These are phyloP conservation scores for Galbula dea DNA, from an alignment of 2,113 vertebrate genomes.

Conservation along the genomic window DNA sequence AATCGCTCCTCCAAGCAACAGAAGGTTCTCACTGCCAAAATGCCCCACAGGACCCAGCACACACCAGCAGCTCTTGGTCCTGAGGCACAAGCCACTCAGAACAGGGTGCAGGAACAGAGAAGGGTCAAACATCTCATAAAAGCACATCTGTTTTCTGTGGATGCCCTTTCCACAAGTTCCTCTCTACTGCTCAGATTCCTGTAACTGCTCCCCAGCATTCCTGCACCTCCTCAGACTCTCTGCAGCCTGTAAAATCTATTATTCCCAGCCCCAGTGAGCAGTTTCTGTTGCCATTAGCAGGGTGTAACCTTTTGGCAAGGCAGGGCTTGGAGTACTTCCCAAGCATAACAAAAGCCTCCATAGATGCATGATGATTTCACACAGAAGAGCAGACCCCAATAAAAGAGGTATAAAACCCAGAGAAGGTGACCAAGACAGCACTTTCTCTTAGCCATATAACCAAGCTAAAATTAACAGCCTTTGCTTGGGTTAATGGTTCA, in stretches of 20 bases:
- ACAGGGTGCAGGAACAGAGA: neutral
- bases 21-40: neutral
- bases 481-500: neutral
- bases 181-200: neutral
- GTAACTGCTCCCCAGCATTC: neutral
- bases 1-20: neutral
- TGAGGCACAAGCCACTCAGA: neutral
- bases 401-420: neutral
- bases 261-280: neutral
- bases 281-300: neutral
- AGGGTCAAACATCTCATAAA: neutral
- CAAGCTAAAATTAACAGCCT: neutral
- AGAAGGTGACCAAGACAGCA: neutral
- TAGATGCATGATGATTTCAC: neutral
- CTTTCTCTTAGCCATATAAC: neutral
- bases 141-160: neutral
- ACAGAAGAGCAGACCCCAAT: neutral
- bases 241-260: conserved; percentile 4
- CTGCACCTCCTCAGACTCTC: neutral
- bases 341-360: neutral
- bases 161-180: neutral
- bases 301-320: conserved; percentile 20
- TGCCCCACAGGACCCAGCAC: neutral
- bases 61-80: neutral
- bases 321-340: conserved; percentile 1